Base-by-base conservation (phyloP, 2,113 vertebrate species). In the Calidris pygmaea region DNA sequence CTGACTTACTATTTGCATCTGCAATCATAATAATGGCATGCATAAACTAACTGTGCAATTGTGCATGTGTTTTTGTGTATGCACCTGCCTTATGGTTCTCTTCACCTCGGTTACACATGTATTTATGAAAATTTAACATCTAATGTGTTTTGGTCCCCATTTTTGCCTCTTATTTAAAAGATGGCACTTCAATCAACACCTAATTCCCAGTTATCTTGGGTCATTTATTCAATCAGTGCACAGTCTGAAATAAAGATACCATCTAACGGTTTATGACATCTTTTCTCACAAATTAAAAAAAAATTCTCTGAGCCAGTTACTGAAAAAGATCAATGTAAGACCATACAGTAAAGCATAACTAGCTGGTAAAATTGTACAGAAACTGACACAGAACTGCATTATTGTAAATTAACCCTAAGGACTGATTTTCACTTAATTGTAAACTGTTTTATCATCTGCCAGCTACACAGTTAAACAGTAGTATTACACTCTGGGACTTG, bases 1-100 rank as follows among this genome's bases (percentile, higher is more conserved):
- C 95, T 96, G 90, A 96, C 91, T 97, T 93, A 85, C 17, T 84
- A 85, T 96, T 97, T 91, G 41, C 89, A 95, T 96, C 85, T 96
- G 89, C 90, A 95, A 87, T 92, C 89, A 83, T 79, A 85, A 87
- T 94, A 93, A 95, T 95, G 63, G 47, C 67, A 87, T 92, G 87
- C 67, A 93, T 76, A 92, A 82, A 79, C 76, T 81, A 86, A 71
- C 80, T 79, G 32, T 90, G 77, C 70, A 95, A 85, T 89, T 93
- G 80, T 91, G 59, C 7, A 26, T 73, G 48, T 66, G 37, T 47
- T 94, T 96, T 93, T 95, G 74, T 89, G 41, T 37, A 58, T 79
- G 80, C 91, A 96, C 90, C 94, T 92, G 92, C 50, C 37, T 92
- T 91, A 76, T 43, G 59, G 41, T 66, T 90, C 53, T 87, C 32